Percentiles rank a stretch among this genome's conserved stretches.
phyloP scores from a whole-genome alignment of 2,797 vertebrate genomes.

The Salarias fasciatus region DNA sequence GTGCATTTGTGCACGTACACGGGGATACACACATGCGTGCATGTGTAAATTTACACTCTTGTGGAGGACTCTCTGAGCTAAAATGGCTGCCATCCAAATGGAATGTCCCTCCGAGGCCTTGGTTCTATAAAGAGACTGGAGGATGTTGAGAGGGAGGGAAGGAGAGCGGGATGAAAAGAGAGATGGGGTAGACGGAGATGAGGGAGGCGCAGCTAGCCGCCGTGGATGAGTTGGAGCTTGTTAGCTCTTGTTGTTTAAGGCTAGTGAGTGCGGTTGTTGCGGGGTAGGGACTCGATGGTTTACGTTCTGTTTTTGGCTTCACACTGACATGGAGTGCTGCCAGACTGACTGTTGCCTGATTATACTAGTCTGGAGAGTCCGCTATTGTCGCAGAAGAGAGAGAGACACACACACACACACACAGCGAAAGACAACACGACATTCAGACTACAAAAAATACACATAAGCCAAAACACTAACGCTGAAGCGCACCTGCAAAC shows the following conservation, averaged over 20 bases:
- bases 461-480: too few relatives aligned
- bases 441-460: not conserved
- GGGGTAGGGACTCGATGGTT: slow-evolving; percentile 60
- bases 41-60: slow-evolving; percentile 72
- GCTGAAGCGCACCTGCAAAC: slow-evolving; percentile 18
- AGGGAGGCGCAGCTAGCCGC: slow-evolving; percentile 54
- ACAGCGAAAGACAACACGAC: not conserved
- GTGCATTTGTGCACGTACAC: slow-evolving; percentile 46
- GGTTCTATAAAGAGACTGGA: slow-evolving; percentile 75
- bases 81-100: slow-evolving; percentile 80
- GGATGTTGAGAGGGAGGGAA: slow-evolving; percentile 62
- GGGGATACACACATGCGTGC: slow-evolving; percentile 25
- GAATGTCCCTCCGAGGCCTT: slow-evolving; percentile 75
- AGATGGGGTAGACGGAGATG: slow-evolving; percentile 56
- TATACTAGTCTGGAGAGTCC: slow-evolving; percentile 70
- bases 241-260: slow-evolving; percentile 58
- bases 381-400: slow-evolving; percentile 52
- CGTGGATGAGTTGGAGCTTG: slow-evolving; percentile 46
- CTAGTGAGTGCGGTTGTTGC: slow-evolving; percentile 54
- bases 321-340: slow-evolving; percentile 62
- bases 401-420: slow-evolving; percentile 29
- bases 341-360: slow-evolving; percentile 75
- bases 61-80: slow-evolving; percentile 67
- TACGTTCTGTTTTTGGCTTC: slow-evolving; percentile 69
- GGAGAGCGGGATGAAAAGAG: slow-evolving; percentile 62